phyloP scores from a whole-genome alignment of 2,888 invertebrate genomes.

The Drosophila aldrichi region DNA sequence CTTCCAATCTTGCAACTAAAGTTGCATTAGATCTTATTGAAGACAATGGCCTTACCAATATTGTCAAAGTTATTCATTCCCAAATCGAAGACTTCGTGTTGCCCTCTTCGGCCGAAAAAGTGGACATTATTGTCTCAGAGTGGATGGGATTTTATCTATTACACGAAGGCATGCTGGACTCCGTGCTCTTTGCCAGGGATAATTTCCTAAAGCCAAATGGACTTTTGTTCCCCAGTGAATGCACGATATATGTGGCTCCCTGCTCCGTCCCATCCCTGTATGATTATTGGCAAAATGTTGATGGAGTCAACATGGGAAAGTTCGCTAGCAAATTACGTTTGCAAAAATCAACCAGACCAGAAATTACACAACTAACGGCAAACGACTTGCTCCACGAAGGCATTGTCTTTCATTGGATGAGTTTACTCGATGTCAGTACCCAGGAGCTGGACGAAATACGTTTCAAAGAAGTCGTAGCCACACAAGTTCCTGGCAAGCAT shows the following conservation, averaged over 20 bases:
- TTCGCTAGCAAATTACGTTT: constrained; percentile 88
- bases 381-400: constrained; percentile 89
- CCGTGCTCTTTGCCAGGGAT: constrained; percentile 93
- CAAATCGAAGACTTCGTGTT: constrained; percentile 87
- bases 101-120: constrained; percentile 88
- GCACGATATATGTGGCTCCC: constrained; percentile 87
- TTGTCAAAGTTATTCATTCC: constrained; percentile 87
- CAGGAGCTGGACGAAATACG: constrained; percentile 88
- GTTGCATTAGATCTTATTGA: constrained; percentile 89
- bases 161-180: constrained; percentile 98
- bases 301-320: constrained; percentile 91
- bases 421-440: constrained; percentile 88
- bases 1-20: constrained; percentile 89
- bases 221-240: constrained; percentile 90
- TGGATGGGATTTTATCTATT: constrained; percentile 99
- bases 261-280: constrained; percentile 87
- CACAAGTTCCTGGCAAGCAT: constrained; percentile 86
- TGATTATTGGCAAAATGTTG: constrained; percentile 92
- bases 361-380: constrained; percentile 86
- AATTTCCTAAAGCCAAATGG: constrained; percentile 91
- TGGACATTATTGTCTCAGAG: constrained; percentile 96
- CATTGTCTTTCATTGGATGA: constrained; percentile 89
- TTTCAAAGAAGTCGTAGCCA: constrained; percentile 87
- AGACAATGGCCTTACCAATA: constrained; percentile 89
- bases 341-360: constrained; percentile 89